Evolutionary conservation across 1,140 invertebrate species (phyloP).

Genomic region (Radopholus similis): DNA sequence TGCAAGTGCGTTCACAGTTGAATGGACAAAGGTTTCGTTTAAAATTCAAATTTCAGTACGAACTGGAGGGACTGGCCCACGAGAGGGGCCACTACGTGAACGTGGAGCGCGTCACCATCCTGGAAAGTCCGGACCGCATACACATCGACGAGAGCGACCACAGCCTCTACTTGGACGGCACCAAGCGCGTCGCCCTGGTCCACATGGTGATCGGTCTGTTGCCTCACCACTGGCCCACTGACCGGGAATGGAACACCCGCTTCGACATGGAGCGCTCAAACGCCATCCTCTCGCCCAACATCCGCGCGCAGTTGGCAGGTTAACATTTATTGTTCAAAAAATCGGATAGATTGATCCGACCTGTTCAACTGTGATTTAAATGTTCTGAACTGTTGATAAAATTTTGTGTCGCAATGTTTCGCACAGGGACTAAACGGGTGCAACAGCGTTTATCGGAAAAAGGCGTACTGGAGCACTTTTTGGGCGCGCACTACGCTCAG

Average conservation of each 20-base stretch:
- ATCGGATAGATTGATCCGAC: neutral
- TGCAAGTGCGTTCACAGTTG: no score
- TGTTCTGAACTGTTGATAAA: neutral
- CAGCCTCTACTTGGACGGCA: neutral
- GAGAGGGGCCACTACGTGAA: neutral
- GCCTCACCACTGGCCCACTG: neutral
- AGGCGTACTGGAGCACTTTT: neutral
- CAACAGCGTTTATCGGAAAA: neutral
- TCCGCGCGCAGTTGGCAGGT: neutral
- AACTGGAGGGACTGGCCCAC: no score
- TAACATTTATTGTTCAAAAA: neutral
- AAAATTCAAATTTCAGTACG: no score
- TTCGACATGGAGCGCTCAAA: conserved; percentile 3
- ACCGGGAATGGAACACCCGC: conserved; percentile 5
- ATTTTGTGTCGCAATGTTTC: neutral
- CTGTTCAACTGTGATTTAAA: neutral
- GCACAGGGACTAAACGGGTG: no score
- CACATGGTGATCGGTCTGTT: neutral
- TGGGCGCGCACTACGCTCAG: neutral
- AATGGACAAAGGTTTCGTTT: no score
- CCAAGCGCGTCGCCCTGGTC: conserved; percentile 1
- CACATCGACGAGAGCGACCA: neutral
- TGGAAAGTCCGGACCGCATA: no score
- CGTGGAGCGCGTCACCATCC: no score
- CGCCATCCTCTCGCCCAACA: conserved; percentile 15